Base-by-base conservation (phyloP, 2,797 vertebrate species). In the Periophthalmus magnuspinnatus region DNA sequence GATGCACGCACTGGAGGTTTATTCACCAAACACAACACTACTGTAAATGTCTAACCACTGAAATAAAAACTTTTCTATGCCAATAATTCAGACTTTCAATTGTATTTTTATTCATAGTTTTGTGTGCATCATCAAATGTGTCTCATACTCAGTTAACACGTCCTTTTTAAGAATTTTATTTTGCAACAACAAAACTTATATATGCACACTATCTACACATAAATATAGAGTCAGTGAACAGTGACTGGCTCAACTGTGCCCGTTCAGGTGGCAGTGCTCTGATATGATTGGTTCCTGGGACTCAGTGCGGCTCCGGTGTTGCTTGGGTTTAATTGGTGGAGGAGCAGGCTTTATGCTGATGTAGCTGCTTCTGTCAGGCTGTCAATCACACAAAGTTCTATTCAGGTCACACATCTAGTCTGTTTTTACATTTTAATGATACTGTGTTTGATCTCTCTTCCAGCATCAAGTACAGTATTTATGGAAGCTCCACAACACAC, bases 241-340 rank as follows among this genome's bases (percentile, higher is more conserved):
- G 14, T 32, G 62, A 64, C 11, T 0, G 34, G 70, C 50, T 92
- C 81, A 92, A 76, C 81, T 69, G 70, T 67, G 34, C 58, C 88
- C 82, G 0, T 84, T 90, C 67, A 76, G 54, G 72, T 73, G 80
- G 75, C 48, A 61, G 6, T 68, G 81, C 67, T 82, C 68, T 0
- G 67, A 22, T 9, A 77, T 67, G 50, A 82, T 86, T 0, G 72
- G 81, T 8, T 84, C 82, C 72, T 84, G 77, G 24, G 77, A 82
- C 77, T 86, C 81, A 59, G 78, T 90, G 76, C 78, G 87, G 83
- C 77, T 92, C 68, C 88, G 87, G 28, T 79, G 83, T 78, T 92
- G 89, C 84, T 94, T 94, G 1, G 93, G 93, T 54, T 89, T 72
- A 68, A 90, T 62, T 0, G 90, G 91, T 72, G 92, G 92, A 10